Evolutionary conservation across 1,140 invertebrate species (phyloP), one percentile per base, ranked within the genome.

Genomic region (Geopemphigus sp.): DNA sequence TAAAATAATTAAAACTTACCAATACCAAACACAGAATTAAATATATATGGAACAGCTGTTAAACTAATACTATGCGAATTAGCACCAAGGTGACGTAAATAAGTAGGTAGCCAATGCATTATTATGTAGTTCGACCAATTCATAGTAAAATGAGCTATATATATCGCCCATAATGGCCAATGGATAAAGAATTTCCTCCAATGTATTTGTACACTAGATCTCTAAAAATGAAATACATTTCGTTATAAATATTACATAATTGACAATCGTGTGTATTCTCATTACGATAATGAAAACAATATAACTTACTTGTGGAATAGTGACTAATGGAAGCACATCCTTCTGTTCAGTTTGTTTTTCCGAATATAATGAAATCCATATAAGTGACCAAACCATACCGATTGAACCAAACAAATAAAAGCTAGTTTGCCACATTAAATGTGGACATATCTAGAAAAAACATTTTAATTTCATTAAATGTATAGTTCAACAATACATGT

Each of bases 111-210:
- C 92, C 92, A 94, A 83, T 93, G 91, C 91, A 93, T 93, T 82
- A 94, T 92, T 81, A 94, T 93, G 83, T 94, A 93, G 83, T 91
- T 93, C 53, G 90, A 91, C 92, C 92, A 94, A 85, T 93, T 93
- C 92, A 94, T 94, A 29, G 91, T 89, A 86, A 94, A 94, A 85
- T 94, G 92, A 39, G 92, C 92, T 80, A 91, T 89, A 83, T 94
- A 94, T 81, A 93, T 88, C 3, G 92, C 90, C 92, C 92, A 93
- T 19, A 94, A 85, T 0, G 92, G 89, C 89, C 91, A 92, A 83
- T 91, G 89, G 59, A 87, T 85, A 64, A 94, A 85, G 82, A 92
- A 92, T 84, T 91, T 90, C 39, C 86, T 87, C 91, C 91, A 93
- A 12, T 87, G 84, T 22, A 90, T 86, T 83, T 85, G 88, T 81